Evolutionary conservation across 2,888 invertebrate species (phyloP).

Genomic region (Rhagonycha lutea): DNA sequence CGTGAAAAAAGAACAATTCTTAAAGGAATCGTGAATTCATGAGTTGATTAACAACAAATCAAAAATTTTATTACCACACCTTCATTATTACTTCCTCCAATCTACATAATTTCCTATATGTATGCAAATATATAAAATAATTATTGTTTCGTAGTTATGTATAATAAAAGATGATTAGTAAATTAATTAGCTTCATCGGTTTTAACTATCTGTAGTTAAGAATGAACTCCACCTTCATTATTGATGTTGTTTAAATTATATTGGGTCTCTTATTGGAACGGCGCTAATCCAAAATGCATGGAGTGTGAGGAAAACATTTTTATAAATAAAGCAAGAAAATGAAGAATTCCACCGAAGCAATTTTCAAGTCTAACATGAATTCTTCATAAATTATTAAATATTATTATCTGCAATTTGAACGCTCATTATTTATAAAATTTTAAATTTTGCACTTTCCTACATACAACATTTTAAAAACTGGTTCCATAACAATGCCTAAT

Average conservation of each 20-base stretch:
- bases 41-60: conserved; percentile 1
- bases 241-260: background rate
- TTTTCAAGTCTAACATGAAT: background rate
- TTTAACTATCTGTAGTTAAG: background rate
- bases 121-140: background rate
- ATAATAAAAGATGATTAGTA: background rate
- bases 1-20: background rate
- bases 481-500: background rate
- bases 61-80: conserved; percentile 1
- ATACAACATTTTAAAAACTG: background rate
- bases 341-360: background rate
- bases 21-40: conserved; percentile 3
- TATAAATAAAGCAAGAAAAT: background rate
- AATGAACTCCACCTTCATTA: background rate
- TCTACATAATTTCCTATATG: background rate
- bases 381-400: conserved; percentile 1
- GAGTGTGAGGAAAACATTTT: too few species aligned
- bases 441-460: background rate
- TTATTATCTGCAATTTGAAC: background rate
- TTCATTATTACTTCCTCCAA: background rate
- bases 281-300: background rate
- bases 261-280: background rate
- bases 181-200: background rate
- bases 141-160: background rate
- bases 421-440: background rate